Base-by-base conservation (phyloP, 2,113 vertebrate species). In the Anser cygnoides region DNA sequence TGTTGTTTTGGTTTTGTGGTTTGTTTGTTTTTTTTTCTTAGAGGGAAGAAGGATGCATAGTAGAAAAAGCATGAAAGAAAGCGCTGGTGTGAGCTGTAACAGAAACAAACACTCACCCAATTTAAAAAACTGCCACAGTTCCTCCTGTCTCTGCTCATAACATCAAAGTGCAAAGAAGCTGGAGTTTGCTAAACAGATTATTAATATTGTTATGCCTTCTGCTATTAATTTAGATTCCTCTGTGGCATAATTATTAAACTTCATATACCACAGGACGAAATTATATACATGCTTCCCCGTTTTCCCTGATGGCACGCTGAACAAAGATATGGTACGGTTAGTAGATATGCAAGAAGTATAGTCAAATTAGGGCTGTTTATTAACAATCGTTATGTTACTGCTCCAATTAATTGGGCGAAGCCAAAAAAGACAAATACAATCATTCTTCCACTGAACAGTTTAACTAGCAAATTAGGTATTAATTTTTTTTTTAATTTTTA, bases 391-490 rank as follows among this genome's bases (percentile, higher is more conserved):
- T 95, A 74, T 52, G 61, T 95, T 93, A 90, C 94, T 94, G 94
- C 94, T 97, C 61, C 95, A 96, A 95, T 97, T 97, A 97, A 96
- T 95, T 97, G 95, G 95, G 95, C 89, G 93, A 97, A 97, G 96
- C 96, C 91, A 94, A 93, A 96, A 93, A 96, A 96, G 97, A 96
- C 96, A 97, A 97, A 97, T 93, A 94, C 46, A 96, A 95, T 97
- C 92, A 74, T 95, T 97, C 97, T 97, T 97, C 92, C 91, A 65
- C 95, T 96, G 91, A 96, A 89, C 89, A 84, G 84, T 83, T 95
- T 95, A 94, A 91, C 81, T 70, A 94, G 93, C 72, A 92, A 93
- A 90, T 94, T 90, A 85, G 93, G 74, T 84, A 90, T 95, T 70
- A 71, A 49, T 89, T 39, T 90, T 52, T 87, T 84, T 72, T 62